phyloP scores from a whole-genome alignment of 2,888 invertebrate genomes.

The Pristionchus exspectatus region DNA sequence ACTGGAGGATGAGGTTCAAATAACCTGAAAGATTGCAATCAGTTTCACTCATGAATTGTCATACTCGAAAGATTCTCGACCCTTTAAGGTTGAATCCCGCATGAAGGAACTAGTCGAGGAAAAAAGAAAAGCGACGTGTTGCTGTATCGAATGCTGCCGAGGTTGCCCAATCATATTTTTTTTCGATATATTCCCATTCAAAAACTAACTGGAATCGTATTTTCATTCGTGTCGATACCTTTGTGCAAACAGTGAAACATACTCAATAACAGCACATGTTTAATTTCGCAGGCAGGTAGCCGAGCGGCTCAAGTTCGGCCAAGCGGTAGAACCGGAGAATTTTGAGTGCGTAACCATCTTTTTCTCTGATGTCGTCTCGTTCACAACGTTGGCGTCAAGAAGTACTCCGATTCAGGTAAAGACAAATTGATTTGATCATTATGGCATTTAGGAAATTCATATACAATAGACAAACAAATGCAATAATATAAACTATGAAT shows the following conservation, averaged over 20 bases:
- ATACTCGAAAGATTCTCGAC: neutral
- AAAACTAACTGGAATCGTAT: neutral
- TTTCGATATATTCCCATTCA: neutral
- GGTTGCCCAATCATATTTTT: constrained; percentile 59
- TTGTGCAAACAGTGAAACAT: neutral
- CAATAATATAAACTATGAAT: neutral
- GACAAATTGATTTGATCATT: neutral
- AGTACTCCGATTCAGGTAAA: constrained; percentile 71
- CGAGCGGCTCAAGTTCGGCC: constrained; percentile 72
- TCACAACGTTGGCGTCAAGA: constrained; percentile 71
- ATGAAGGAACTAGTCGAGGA: constrained; percentile 74
- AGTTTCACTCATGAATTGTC: too few relatives aligned
- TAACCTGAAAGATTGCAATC: too few relatives aligned
- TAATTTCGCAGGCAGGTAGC: constrained; percentile 68
- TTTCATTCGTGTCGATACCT: neutral
- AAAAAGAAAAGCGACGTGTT: constrained; percentile 73
- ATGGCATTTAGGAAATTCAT: neutral
- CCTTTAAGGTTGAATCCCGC: constrained; percentile 56
- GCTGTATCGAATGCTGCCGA: constrained; percentile 73
- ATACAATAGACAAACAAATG: neutral
- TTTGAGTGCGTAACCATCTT: constrained; percentile 73
- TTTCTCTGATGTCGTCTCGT: constrained; percentile 74
- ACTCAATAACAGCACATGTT: too few relatives aligned
- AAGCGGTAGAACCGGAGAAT: constrained; percentile 72
- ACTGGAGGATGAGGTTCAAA: constrained; percentile 68